Evolutionary conservation across 2,113 vertebrate species (phyloP), one percentile per base, ranked within the genome.

Genomic region (Epinephelus cyanopodus): DNA sequence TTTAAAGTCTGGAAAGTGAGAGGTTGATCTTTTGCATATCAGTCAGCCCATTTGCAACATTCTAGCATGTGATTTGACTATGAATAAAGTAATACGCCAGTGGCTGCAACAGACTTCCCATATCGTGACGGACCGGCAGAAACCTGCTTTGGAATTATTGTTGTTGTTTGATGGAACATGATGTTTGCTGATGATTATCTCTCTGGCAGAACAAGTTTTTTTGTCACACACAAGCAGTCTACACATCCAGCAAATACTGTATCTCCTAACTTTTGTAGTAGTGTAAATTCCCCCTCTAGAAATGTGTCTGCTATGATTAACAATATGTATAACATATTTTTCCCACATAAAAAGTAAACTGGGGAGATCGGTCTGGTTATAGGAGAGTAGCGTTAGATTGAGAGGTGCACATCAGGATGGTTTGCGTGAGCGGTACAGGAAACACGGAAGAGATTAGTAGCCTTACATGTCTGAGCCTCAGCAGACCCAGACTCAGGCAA

Each of bases 1-100:
- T n/a, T n/a, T 57, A 76, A 87, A 56, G 39, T 53, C 73, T 14
- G 50, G 37, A 68, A 61, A 81, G 58, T 42, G 13, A 74, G 80
- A 80, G 64, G 72, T 54, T 58, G 62, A 29, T 53, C 37, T 70
- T 94, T 92, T 93, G 89, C 93, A 92, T 94, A 84, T 72, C 0
- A 81, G 82, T 89, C 69, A 27, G 56, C 73, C 54, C 27, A 82
- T 92, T 90, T 89, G 89, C 91, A 90, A 94, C 90, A 90, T 88
- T 67, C 63, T 74, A 82, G 70, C 56, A 33, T 66, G 56, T 84
- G 23, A 92, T 94, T 92, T 93, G 91, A 80, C 60, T 94, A 81
- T 78, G 72, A 85, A 81, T 89, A 79, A 85, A 66, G 33, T 77
- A 37, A 77, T 25, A 66, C 33, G 5, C 52, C 15, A 21, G 37